Conservation (phyloP, 2,888 invertebrate genomes). For the Lasioglossum morio region DNA sequence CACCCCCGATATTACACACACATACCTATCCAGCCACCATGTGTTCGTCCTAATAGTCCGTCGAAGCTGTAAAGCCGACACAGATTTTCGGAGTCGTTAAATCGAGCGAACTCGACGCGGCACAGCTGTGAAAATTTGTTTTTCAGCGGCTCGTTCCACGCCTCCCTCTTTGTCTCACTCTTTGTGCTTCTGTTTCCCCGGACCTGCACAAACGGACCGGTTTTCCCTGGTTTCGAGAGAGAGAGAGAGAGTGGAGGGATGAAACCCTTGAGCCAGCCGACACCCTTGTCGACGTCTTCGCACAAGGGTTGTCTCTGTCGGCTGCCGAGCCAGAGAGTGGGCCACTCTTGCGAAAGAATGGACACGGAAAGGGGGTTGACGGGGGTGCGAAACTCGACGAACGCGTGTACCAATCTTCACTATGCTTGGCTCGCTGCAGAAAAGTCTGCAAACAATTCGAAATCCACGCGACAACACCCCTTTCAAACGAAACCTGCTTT, state of each 20-base stretch:
- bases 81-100: conserved; percentile 68
- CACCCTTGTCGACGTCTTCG: conserved; percentile 75
- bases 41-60: conserved; percentile 56
- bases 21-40: conserved; percentile 38
- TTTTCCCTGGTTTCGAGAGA: conserved; percentile 59
- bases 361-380: conserved; percentile 51
- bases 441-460: background rate
- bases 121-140: conserved; percentile 74
- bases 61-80: conserved; percentile 10
- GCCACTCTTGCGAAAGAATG: conserved; percentile 67
- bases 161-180: background rate
- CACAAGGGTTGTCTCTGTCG: conserved; percentile 64
- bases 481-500: background rate
- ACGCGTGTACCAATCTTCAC: conserved; percentile 26
- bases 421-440: background rate
- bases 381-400: conserved; percentile 34
- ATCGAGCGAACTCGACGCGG: conserved; percentile 66
- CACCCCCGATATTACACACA: background rate
- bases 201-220: conserved; percentile 52
- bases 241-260: conserved; percentile 36
- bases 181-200: conserved; percentile 12
- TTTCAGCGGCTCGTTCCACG: conserved; percentile 14
- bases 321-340: conserved; percentile 53
- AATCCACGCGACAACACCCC: background rate
- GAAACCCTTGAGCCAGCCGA: conserved; percentile 79